Evolutionary conservation across 2,113 vertebrate species (phyloP).

Genomic region (Paradoxurus hermaphroditus): DNA sequence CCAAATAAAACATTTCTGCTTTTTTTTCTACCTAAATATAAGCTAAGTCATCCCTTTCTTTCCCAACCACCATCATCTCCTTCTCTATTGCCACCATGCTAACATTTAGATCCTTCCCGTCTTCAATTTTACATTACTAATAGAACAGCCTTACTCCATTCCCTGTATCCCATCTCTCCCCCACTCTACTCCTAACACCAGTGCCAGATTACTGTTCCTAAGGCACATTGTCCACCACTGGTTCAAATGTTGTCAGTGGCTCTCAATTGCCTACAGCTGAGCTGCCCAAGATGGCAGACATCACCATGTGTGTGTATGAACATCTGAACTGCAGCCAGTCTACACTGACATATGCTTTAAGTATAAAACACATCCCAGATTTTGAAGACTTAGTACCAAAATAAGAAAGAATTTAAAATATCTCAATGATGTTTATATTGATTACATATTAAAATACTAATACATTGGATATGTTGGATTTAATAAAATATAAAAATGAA

Average conservation of each 20-base stretch:
- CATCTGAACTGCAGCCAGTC: not conserved
- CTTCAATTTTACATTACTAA: not conserved
- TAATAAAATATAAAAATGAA: not conserved
- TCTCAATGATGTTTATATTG: not conserved
- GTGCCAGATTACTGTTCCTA: not conserved
- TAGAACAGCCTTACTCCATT: not conserved
- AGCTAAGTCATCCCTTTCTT: not conserved
- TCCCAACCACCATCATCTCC: not conserved
- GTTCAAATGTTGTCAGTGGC: not conserved
- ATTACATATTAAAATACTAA: not conserved
- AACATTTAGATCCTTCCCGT: not conserved
- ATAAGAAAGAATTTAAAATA: not conserved
- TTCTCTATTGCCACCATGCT: not conserved
- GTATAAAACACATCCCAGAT: not conserved
- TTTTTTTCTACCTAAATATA: not conserved
- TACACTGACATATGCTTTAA: not conserved
- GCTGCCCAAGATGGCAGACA: not conserved
- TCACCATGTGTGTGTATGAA: accelerated
- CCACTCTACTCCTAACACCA: not conserved
- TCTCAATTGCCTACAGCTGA: not conserved
- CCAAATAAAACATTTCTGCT: not conserved
- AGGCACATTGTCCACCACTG: not conserved
- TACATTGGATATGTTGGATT: not conserved
- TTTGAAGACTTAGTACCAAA: not conserved
- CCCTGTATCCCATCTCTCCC: not conserved